Evolutionary conservation across 1,140 invertebrate genomes (phyloP).

Genomic region (Caerostris darwini): DNA sequence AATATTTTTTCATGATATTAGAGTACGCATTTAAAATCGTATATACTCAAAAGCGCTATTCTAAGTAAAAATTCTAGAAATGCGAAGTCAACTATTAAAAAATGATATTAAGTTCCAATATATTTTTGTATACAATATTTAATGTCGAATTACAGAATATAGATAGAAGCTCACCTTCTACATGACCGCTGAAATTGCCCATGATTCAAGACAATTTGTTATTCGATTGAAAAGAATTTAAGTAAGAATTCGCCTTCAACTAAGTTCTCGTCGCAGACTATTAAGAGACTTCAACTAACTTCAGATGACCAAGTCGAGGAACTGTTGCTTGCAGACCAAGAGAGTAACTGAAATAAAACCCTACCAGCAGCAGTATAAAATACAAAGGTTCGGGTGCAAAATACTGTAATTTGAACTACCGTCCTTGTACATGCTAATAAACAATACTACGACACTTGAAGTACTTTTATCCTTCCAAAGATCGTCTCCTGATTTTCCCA

Average conservation of each 20-base stretch:
- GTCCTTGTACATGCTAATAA: constrained; percentile 63
- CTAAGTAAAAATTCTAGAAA: too few relatives aligned
- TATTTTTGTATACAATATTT: background rate
- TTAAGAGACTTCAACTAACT: too few relatives aligned
- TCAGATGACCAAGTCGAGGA: background rate
- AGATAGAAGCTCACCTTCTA: constrained; percentile 54
- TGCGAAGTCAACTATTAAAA: too few relatives aligned
- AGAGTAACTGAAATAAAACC: constrained; percentile 9
- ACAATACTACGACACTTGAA: constrained; percentile 31
- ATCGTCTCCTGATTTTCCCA: constrained; percentile 45
- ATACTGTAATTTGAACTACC: constrained; percentile 57
- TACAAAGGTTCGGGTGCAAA: constrained; percentile 72
- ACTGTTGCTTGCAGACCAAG: background rate
- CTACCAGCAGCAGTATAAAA: constrained; percentile 19
- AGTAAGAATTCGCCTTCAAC: background rate
- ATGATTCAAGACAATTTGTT: constrained; percentile 9
- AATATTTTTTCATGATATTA: too few relatives aligned
- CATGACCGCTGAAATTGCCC: constrained; percentile 68
- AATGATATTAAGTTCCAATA: too few relatives aligned
- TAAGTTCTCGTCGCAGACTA: background rate
- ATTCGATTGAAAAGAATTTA: background rate
- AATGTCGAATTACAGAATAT: background rate
- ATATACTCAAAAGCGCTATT: too few relatives aligned
- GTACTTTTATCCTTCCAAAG: constrained; percentile 46
- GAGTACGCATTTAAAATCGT: too few relatives aligned